Conservation (phyloP, 1,140 invertebrate genomes). For the Diachasma alloeum region DNA sequence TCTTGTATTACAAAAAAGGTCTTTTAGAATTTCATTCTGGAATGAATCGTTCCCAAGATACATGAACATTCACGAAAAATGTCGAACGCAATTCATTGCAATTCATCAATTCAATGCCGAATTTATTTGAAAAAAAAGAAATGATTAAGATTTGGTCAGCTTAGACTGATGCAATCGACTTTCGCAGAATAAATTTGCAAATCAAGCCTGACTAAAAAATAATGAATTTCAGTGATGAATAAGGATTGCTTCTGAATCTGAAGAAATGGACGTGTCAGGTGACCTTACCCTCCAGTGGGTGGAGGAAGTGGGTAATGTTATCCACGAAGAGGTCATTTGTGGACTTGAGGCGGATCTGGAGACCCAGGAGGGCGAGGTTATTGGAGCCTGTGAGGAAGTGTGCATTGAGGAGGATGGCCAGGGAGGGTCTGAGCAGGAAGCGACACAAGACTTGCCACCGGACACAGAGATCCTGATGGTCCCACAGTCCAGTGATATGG, state of each 20-base stretch:
- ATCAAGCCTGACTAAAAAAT: neutral
- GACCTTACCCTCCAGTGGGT: conserved; percentile 67
- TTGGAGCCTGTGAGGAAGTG: conserved; percentile 63
- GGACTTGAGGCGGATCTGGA: conserved; percentile 65
- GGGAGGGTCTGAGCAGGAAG: conserved; percentile 57
- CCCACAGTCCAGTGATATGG: conserved; percentile 58
- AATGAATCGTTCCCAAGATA: too few relatives aligned
- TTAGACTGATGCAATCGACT: too few relatives aligned
- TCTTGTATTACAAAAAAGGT: too few relatives aligned
- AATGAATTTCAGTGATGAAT: neutral
- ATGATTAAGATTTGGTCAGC: too few relatives aligned
- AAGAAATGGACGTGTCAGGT: conserved; percentile 37
- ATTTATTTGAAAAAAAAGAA: too few relatives aligned
- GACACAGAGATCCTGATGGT: conserved; percentile 57
- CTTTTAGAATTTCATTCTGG: too few relatives aligned
- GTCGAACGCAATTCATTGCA: too few relatives aligned
- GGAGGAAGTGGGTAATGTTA: conserved; percentile 67
- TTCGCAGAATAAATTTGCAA: too few relatives aligned
- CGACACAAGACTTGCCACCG: conserved; percentile 42
- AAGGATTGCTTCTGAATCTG: neutral
- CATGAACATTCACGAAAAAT: too few relatives aligned
- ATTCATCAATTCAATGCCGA: too few relatives aligned
- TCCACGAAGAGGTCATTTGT: conserved; percentile 72
- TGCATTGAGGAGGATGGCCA: conserved; percentile 65
- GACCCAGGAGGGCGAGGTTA: conserved; percentile 57